Base-by-base conservation (phyloP, 2,113 vertebrate genomes). In the Semicossyphus pulcher region DNA sequence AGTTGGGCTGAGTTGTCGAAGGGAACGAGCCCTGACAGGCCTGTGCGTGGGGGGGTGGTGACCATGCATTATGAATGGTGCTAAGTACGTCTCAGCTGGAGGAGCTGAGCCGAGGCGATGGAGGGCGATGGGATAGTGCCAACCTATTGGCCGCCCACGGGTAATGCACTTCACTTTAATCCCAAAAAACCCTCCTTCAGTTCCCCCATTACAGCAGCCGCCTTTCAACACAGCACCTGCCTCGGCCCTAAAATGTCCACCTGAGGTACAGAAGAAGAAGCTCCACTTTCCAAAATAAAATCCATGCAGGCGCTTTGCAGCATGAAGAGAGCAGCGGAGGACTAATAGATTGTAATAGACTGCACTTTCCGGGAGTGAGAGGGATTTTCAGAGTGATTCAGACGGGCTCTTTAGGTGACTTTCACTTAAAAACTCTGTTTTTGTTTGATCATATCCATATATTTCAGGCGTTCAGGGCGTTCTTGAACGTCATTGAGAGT, bases 21-120 rank as follows among this genome's bases (percentile, higher is more conserved):
- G 58, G 83, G 89, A 92, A 94, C 91, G 0, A 68, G 87, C 83
- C 83, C 72, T 86, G 93, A 94, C 93, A 93, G 92, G 78, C 72
- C 72, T 28, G 84, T 68, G 84, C 42, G 52, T 72, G 72, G 68
- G 67, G 72, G 76, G 81, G 82, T 51, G 88, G 70, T 32, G 86
- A 53, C 42, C 88, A 93, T 94, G 84, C 90, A 94, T 93, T 93
- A 94, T 94, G 85, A 75, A 94, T 93, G 89, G 79, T 68, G 84
- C 76, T 92, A 91, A 93, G 91, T 91, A 88, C 41, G 77, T 65
- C 78, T 90, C 89, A 88, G 86, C 88, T 86, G 83, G 72, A 72
- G 76, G 86, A 87, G 68, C 73, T 86, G 86, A 90, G 86, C 68
- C 78, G 85, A 91, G 84, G 86, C 56, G 90, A 91, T 84, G 81